Percentiles rank a stretch among this genome's conserved stretches.
Conservation (phyloP, 1,140 invertebrate species). For the Gryon sp. region DNA sequence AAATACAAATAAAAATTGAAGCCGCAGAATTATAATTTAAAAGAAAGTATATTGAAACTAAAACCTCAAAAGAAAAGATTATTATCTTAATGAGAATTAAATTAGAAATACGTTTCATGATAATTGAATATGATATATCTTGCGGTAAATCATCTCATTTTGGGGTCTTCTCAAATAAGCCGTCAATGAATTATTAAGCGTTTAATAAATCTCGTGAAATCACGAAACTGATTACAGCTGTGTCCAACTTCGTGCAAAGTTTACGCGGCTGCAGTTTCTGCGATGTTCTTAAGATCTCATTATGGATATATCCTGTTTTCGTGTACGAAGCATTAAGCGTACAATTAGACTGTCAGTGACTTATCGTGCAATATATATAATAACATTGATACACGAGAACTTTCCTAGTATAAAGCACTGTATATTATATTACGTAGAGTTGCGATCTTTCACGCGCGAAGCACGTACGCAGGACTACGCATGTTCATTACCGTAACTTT, state of each 20-base stretch:
- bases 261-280: not conserved
- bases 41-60: too few species aligned
- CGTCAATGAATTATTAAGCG: slow-evolving; percentile 10
- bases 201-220: slow-evolving; percentile 15
- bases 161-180: slow-evolving; percentile 6
- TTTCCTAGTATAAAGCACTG: slow-evolving; percentile 17
- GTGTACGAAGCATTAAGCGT: slow-evolving; percentile 47
- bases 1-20: too few species aligned
- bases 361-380: slow-evolving; percentile 52
- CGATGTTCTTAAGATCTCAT: slow-evolving; percentile 48
- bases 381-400: slow-evolving; percentile 30
- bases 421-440: too few species aligned
- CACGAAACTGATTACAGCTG: slow-evolving; percentile 21
- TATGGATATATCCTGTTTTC: slow-evolving; percentile 48
- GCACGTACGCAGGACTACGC: slow-evolving; percentile 36
- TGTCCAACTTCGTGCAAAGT: slow-evolving; percentile 13
- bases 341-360: slow-evolving; percentile 66
- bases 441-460: slow-evolving; percentile 32
- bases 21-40: too few species aligned
- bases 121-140: slow-evolving; percentile 9
- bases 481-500: slow-evolving; percentile 51
- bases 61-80: not conserved
- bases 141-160: not conserved
- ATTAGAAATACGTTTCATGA: not conserved
- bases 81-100: not conserved